Base-by-base conservation (phyloP, 2,113 vertebrate genomes). In the Notarius lentiginosus region DNA sequence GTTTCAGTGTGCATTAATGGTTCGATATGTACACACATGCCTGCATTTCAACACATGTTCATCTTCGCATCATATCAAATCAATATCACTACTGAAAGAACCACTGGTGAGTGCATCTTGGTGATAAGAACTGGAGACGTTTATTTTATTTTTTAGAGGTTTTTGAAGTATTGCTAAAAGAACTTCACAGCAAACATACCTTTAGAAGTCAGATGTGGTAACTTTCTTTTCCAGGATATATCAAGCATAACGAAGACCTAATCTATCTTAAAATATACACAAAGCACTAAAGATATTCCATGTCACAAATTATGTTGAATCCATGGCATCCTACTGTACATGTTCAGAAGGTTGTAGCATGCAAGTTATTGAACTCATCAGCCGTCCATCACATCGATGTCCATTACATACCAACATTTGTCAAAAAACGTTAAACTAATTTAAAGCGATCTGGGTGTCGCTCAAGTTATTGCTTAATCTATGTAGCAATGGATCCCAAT, bases 141-240 rank as follows among this genome's bases (percentile, higher is more conserved):
- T 4, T 80, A 84, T 34, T 88, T 55, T 81, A 53, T 72, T 49
- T 49, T 41, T 75, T 75, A 75, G 10, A 75, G 30, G 47, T 47
- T 17, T 84, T 84, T 22, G 34, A 10, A 34, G 5, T 53, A 34
- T 61, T 30, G 53, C 18, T 84, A 60, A 66, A 82, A 2, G 55
- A 73, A 65, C 66, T 1, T 70, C 51, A 70, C 49, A 79, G 20
- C 68, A 77, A 65, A 24, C 12, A 55, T 15, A 53, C 60, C 51
- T 47, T 18, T 34, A 68, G 53, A 41, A n/a, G 4, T 7, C 8
- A 2, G 14, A 7, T 24, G 27, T 20, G 22, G 47, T 53, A 27
- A 55, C 14, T 8, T n/a, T 76, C 10, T 41, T 41, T 41, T 41
- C 34, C 24, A 55, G 49, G 49, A 53, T 55, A 53, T 55, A 77